These are phyloP conservation scores for Artibeus jamaicensis DNA, from an alignment of 2,797 vertebrate genomes.

Conservation along the genomic window DNA sequence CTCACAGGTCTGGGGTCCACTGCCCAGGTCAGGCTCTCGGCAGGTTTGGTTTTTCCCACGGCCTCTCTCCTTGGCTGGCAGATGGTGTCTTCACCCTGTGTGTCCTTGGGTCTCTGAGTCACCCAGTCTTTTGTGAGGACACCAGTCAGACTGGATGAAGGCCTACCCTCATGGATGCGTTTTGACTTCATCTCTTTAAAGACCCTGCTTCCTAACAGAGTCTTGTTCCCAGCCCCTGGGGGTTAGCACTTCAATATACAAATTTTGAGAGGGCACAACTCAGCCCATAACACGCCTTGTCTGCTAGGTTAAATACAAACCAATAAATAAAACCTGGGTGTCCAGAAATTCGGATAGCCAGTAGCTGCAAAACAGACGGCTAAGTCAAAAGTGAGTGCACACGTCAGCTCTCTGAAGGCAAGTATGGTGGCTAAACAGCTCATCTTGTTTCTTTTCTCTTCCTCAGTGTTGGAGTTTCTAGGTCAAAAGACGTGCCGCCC, in stretches of 20 bases:
- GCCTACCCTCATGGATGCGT: background rate
- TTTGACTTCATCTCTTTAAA: background rate
- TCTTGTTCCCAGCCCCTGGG: background rate
- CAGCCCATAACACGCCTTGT: background rate
- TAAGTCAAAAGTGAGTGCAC: fast-evolving
- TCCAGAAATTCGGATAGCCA: background rate
- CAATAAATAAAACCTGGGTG: background rate
- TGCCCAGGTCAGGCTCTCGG: background rate
- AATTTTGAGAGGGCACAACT: background rate
- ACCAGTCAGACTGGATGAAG: background rate
- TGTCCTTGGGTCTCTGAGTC: background rate
- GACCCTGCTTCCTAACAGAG: background rate
- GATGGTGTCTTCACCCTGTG: background rate
- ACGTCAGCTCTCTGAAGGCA: background rate
- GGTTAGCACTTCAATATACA: background rate
- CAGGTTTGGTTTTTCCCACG: background rate
- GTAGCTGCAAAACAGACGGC: background rate
- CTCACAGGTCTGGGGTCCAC: background rate
- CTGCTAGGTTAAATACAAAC: background rate
- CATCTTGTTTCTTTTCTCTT: slow-evolving; percentile 40
- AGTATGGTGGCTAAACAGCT: fast-evolving
- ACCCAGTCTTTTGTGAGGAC: background rate
- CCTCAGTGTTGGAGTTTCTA: slow-evolving; percentile 93
- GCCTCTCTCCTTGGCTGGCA: background rate
- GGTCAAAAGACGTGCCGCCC: slow-evolving; percentile 97